phyloP scores from a whole-genome alignment of 2,888 invertebrate species.

The Epiblema foenella region DNA sequence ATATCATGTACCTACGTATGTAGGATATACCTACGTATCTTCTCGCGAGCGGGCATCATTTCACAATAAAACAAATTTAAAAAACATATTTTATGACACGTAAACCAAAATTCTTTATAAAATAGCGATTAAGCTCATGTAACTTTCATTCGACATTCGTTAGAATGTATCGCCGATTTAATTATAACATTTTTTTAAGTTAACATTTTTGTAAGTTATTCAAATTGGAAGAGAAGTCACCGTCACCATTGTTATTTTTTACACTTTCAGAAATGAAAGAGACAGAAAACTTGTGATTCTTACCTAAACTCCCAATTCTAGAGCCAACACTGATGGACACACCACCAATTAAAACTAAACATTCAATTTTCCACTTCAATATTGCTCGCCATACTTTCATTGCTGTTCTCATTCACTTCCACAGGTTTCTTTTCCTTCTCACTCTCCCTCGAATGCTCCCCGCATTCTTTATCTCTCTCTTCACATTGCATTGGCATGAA shows the following conservation, averaged over 20 bases:
- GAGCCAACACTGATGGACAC: conserved; percentile 13
- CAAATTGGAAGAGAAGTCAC: neutral
- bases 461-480: conserved; percentile 63
- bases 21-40: too few relatives aligned
- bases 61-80: too few relatives aligned
- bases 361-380: conserved; percentile 80
- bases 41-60: too few relatives aligned
- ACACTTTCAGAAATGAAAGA: neutral
- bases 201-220: too few relatives aligned
- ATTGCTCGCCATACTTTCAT: conserved; percentile 81
- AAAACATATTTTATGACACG: too few relatives aligned
- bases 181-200: neutral
- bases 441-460: conserved; percentile 63
- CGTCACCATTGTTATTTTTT: neutral
- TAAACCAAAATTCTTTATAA: too few relatives aligned
- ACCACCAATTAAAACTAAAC: conserved; percentile 15
- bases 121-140: neutral
- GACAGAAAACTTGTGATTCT: conserved; percentile 4
- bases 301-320: neutral
- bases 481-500: conserved; percentile 72
- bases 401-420: conserved; percentile 77
- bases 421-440: conserved; percentile 67
- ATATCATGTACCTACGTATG: too few relatives aligned
- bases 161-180: neutral
- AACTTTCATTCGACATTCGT: neutral